Evolutionary conservation across 1,140 invertebrate species (phyloP).

Genomic region (Scaptomyza graminum): DNA sequence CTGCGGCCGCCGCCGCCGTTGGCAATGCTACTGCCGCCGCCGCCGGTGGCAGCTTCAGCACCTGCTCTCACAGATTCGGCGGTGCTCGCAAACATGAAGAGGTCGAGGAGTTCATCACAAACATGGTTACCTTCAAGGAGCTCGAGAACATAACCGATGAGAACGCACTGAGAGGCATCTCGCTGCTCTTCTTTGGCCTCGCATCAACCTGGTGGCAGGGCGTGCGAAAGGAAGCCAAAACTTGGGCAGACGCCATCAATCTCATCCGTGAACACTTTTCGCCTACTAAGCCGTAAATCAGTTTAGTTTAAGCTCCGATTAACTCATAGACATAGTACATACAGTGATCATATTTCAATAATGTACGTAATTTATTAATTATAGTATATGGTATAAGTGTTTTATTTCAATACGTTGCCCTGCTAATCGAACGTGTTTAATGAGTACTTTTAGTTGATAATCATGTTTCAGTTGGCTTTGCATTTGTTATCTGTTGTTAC

Average conservation of each 20-base stretch:
- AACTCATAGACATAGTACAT: constrained; percentile 20
- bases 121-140: constrained; percentile 69
- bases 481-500: constrained; percentile 76
- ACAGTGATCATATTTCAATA: constrained; percentile 25
- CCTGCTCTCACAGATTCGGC: constrained; percentile 59
- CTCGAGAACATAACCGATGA: constrained; percentile 75
- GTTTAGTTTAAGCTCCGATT: no score
- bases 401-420: constrained; percentile 7
- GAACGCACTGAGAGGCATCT: constrained; percentile 82
- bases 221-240: constrained; percentile 77
- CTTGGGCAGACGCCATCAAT: constrained; percentile 70
- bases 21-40: no score
- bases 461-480: constrained; percentile 41
- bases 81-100: constrained; percentile 69
- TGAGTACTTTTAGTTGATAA: constrained; percentile 42
- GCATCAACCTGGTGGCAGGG: constrained; percentile 84
- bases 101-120: constrained; percentile 77
- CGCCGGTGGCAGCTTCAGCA: constrained; percentile 73
- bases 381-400: no score
- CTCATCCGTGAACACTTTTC: constrained; percentile 76
- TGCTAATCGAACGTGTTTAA: constrained; percentile 11
- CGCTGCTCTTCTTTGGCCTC: constrained; percentile 79
- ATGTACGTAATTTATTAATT: constrained; percentile 11
- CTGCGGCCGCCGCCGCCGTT: constrained; percentile 8
- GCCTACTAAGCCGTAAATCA: constrained; percentile 74